A percentile compares a stretch with the other conserved stretches of the same genome.
phyloP scores from a whole-genome alignment of 2,113 vertebrate species.

The Neodon shergylaensis region DNA sequence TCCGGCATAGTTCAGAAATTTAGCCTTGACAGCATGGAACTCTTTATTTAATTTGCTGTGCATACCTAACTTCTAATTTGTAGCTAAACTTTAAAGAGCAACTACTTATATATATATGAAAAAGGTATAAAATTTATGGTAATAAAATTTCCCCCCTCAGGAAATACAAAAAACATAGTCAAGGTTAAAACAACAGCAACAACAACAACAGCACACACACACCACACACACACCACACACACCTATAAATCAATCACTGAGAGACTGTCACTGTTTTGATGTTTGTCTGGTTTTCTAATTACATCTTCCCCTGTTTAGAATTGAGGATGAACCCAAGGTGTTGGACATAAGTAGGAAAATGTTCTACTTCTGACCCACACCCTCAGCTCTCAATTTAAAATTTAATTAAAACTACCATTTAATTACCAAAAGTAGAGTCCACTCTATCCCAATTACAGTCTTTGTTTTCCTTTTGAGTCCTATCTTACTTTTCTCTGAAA shows the following conservation, averaged over 20 bases:
- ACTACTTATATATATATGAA: conserved; percentile 25
- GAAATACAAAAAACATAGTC: background rate
- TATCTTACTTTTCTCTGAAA: conserved; percentile 64
- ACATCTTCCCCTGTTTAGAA: no score
- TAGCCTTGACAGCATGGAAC: background rate
- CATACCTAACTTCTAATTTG: conserved; percentile 35
- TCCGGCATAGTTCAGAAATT: conserved; percentile 4
- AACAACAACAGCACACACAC: no score
- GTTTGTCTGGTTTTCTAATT: background rate
- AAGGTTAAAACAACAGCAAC: conserved; percentile 17
- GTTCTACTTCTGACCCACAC: background rate
- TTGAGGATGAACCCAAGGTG: background rate
- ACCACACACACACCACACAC: no score
- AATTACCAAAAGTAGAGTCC: background rate
- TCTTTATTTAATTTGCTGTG: conserved; percentile 27
- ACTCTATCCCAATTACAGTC: conserved; percentile 53
- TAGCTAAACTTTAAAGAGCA: background rate
- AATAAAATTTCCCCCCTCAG: background rate
- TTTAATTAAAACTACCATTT: conserved; percentile 48
- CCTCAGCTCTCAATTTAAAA: background rate
- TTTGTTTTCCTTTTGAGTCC: conserved; percentile 51
- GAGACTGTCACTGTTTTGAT: background rate
- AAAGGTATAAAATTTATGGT: conserved; percentile 5
- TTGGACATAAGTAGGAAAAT: background rate
- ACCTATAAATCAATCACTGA: background rate